Evolutionary conservation across 2,888 invertebrate species (phyloP).

Genomic region (Coleophora deauratella): DNA sequence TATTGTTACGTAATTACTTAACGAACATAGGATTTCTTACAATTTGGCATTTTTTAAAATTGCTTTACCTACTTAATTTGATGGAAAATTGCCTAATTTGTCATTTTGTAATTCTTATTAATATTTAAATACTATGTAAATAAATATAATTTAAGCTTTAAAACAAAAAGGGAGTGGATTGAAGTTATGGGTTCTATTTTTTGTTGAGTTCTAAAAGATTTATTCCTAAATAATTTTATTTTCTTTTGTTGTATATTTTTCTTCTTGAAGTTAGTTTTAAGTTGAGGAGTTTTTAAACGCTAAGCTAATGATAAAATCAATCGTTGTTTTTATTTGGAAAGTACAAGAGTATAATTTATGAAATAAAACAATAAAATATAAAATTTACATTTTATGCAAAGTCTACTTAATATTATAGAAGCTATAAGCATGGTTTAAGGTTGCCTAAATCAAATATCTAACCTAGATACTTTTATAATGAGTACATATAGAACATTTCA

Average conservation of each 20-base stretch:
- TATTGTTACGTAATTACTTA: neutral
- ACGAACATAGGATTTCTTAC: too few species aligned
- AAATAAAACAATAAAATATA: constrained; percentile 16
- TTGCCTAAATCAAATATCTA: constrained; percentile 48
- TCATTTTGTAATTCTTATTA: constrained; percentile 4
- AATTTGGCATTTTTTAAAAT: constrained; percentile 5
- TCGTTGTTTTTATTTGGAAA: constrained; percentile 34
- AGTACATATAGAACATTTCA: constrained; percentile 5
- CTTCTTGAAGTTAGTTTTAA: constrained; percentile 40
- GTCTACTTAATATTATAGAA: constrained; percentile 14
- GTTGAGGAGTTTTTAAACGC: constrained; percentile 25
- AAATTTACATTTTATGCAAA: constrained; percentile 29
- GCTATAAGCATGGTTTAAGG: constrained; percentile 42
- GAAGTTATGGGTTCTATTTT: constrained; percentile 38
- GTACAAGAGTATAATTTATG: constrained; percentile 55
- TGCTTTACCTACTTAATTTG: constrained; percentile 8
- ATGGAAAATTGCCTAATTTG: constrained; percentile 16
- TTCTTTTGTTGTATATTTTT: constrained; percentile 53
- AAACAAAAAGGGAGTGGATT: constrained; percentile 46
- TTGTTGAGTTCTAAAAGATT: constrained; percentile 62
- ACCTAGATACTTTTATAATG: constrained; percentile 12
- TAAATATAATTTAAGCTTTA: constrained; percentile 36
- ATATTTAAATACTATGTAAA: constrained; percentile 35
- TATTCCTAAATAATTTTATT: constrained; percentile 68
- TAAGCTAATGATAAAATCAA: constrained; percentile 52